phyloP scores from a whole-genome alignment of 2,888 invertebrate species.

The Drosophila sordidula region DNA sequence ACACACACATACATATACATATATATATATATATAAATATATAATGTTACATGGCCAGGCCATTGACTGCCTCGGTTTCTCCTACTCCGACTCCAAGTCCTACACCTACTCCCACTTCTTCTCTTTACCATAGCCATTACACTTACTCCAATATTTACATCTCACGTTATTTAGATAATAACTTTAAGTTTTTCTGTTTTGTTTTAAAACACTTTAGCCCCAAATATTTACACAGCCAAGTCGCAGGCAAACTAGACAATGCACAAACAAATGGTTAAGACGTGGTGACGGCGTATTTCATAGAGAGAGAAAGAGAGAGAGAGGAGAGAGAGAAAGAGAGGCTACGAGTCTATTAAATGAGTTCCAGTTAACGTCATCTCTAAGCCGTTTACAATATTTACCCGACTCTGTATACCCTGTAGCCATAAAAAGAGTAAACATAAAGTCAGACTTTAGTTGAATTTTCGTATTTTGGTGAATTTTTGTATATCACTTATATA shows the following conservation, averaged over 20 bases:
- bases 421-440: too few relatives aligned
- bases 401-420: slow-evolving; percentile 24
- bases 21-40: slow-evolving; percentile 1
- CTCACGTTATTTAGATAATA: slow-evolving; percentile 73
- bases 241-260: slow-evolving; percentile 56
- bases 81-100: slow-evolving; percentile 11
- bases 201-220: slow-evolving; percentile 36
- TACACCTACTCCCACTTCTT: slow-evolving; percentile 12
- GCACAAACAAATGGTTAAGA: slow-evolving; percentile 58
- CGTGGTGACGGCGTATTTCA: slow-evolving; percentile 10
- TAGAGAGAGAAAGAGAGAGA: not conserved
- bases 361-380: slow-evolving; percentile 38
- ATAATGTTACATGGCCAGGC: slow-evolving; percentile 45
- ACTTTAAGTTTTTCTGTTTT: slow-evolving; percentile 57
- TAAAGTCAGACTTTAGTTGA: too few relatives aligned
- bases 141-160: slow-evolving; percentile 64
- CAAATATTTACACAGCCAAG: slow-evolving; percentile 68
- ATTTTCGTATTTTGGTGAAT: too few relatives aligned
- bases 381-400: slow-evolving; percentile 50
- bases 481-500: too few relatives aligned
- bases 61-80: slow-evolving; percentile 45
- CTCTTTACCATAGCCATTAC: slow-evolving; percentile 15
- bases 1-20: not conserved
- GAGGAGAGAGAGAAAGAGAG: slow-evolving; percentile 1
- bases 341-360: slow-evolving; percentile 30